Percentiles rank a stretch among this genome's conserved stretches.
These are phyloP conservation scores for Corvus moneduloides DNA, from an alignment of 2,113 vertebrate genomes.

Conservation along the genomic window DNA sequence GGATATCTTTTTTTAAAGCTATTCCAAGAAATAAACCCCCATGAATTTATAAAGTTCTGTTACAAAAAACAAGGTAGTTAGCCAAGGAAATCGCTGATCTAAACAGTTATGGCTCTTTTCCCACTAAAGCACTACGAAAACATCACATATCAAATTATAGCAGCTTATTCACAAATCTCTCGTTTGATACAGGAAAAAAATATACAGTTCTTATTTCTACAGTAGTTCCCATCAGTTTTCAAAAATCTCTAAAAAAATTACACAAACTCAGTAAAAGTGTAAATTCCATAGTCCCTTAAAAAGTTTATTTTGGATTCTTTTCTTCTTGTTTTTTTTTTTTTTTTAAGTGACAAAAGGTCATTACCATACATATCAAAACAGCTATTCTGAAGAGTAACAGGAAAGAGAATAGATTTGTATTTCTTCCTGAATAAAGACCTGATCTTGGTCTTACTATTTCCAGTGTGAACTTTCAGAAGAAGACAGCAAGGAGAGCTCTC, in stretches of 20 bases:
- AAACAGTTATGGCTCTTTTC: not conserved
- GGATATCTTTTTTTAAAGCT: not conserved
- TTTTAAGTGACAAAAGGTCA: not conserved
- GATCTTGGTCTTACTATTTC: not conserved
- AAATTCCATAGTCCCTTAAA: not conserved
- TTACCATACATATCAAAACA: not conserved
- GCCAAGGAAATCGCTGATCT: not conserved
- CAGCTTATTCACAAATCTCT: not conserved
- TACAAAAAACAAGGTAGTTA: not conserved
- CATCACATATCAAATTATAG: not conserved
- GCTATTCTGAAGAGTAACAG: not conserved
- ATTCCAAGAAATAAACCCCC: not conserved
- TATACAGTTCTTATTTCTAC: not conserved
- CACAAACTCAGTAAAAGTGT: not conserved
- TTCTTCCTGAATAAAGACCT: constrained; percentile 8
- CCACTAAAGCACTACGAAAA: not conserved
- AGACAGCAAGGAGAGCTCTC: not conserved
- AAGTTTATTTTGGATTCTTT: not conserved
- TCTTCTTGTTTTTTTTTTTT: not conserved
- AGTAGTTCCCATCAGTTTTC: not conserved
- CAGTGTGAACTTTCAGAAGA: not conserved
- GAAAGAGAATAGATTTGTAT: not conserved
- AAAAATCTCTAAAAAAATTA: not conserved
- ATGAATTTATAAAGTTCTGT: not conserved
- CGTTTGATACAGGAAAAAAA: not conserved